Evolutionary conservation across 2,888 invertebrate genomes (phyloP).

Genomic region (Chironomus tentans): DNA sequence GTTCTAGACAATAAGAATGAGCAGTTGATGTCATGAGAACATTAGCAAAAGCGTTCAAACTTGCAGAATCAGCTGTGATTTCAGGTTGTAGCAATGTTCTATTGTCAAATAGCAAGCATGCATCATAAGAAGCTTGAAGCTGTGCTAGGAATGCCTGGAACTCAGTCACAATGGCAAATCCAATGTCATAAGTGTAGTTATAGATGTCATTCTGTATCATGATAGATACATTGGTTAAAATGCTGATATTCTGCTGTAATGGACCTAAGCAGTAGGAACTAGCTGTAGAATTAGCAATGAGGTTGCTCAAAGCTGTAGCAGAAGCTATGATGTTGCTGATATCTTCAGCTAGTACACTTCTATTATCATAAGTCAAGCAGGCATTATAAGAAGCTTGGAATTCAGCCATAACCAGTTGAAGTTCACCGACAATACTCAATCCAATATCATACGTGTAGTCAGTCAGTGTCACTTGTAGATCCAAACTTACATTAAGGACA

Average conservation of each 20-base stretch:
- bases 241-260: not conserved
- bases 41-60: not conserved
- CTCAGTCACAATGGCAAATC: not conserved
- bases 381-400: too few relatives aligned
- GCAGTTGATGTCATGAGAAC: not conserved
- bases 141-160: not conserved
- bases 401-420: too few relatives aligned
- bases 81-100: not conserved
- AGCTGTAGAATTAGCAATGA: not conserved
- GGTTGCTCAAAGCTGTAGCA: not conserved
- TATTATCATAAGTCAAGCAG: not conserved
- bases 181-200: not conserved
- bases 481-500: too few relatives aligned
- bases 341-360: not conserved
- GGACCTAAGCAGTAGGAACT: not conserved
- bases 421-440: too few relatives aligned
- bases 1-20: not conserved
- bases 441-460: too few relatives aligned
- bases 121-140: not conserved
- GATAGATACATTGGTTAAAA: not conserved
- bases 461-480: too few relatives aligned
- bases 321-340: not conserved
- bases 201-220: not conserved
- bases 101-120: not conserved
- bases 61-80: not conserved